Evolutionary conservation across 2,113 vertebrate species (phyloP).

Genomic region (Mustela nigripes): DNA sequence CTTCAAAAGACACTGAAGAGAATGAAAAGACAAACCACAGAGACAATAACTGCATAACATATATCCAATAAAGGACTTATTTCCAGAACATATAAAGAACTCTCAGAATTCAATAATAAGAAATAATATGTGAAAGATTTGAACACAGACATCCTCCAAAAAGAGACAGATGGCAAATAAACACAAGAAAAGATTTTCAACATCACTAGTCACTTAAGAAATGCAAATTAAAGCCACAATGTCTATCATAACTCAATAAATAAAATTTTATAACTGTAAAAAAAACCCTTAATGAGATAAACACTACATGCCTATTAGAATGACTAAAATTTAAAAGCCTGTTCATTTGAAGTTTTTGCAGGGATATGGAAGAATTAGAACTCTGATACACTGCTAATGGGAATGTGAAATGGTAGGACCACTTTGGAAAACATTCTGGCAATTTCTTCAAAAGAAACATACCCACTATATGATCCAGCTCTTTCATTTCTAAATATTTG

Average conservation of each 20-base stretch:
- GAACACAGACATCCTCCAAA: background rate
- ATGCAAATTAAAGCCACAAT: conserved; percentile 19
- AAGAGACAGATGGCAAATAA: no score
- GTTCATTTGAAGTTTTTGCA: background rate
- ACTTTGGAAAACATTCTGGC: background rate
- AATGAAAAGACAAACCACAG: background rate
- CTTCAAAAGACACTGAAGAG: background rate
- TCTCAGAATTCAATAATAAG: background rate
- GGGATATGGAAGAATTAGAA: background rate
- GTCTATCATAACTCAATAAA: background rate
- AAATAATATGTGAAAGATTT: background rate
- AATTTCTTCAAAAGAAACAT: background rate
- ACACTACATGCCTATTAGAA: background rate
- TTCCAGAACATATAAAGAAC: background rate
- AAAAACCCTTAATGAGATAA: background rate
- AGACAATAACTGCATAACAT: background rate
- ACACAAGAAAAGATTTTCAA: background rate
- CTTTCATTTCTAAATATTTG: background rate
- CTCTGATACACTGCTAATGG: background rate
- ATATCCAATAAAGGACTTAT: background rate
- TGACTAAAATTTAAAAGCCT: conserved; percentile 30
- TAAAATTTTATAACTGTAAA: background rate
- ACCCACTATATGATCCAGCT: background rate
- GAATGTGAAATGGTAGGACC: background rate
- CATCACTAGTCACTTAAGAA: background rate